Evolutionary conservation across 2,113 vertebrate species (phyloP), one percentile per base, ranked within the genome.

Genomic region (Oncorhynchus tshawytscha): DNA sequence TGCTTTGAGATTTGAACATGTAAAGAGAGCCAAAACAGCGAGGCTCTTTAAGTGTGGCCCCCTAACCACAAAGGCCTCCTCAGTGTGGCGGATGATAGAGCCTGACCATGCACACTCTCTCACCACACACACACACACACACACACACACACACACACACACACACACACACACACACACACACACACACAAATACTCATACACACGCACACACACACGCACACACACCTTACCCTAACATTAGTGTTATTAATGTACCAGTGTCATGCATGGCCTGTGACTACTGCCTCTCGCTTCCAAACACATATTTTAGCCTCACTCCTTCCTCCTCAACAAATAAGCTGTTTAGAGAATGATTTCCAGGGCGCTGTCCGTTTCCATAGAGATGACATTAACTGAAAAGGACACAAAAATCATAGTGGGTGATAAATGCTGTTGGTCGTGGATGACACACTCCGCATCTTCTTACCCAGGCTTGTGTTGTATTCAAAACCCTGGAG

Each of bases 381-480:
- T 96, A 95, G 95, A 82, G 92, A 96, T 95, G 94, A 95, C 94
- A 95, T 95, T 94, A 94, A 94, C 89, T 92, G 92, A 94, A 95
- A 95, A 94, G 94, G 93, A 94, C 93, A 92, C 93, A 95, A 85
- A 95, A 94, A 77, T 94, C 95, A 95, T 93, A 94, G 93, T 91
- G 89, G 92, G 94, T 93, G 91, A 95, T 95, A 94, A 95, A 94
- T 90, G 89, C 79, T 91, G 79, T 64, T 85, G 85, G 68, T 78
- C 89, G 92, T 93, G 91, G 94, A 94, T 94, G 93, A 94, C 93
- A 95, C 86, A 91, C 93, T 94, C 93, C 1, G 16, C 51, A 1
- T n/a, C 18, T 89, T 94, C 94, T 95, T 92, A 1, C 90, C 89
- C 93, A 92, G 48, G 92, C 88, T 91, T 93, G 91, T 91, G 92